These are phyloP conservation scores for Arenicola marina DNA, from an alignment of 2,888 invertebrate species.

Conservation along the genomic window DNA sequence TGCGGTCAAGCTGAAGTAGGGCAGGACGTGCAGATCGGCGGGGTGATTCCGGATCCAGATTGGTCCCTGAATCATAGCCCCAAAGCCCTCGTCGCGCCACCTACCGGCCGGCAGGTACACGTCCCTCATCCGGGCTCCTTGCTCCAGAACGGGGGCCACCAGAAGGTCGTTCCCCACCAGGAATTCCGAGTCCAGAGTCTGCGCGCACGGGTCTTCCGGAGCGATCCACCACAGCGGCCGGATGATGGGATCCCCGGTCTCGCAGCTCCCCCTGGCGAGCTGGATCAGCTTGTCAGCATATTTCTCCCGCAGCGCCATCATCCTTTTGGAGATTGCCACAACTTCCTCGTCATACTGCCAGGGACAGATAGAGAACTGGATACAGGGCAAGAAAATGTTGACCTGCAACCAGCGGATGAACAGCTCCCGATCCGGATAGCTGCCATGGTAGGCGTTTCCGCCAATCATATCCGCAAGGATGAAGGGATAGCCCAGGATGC, in stretches of 20 bases:
- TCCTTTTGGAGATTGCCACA: constrained; percentile 34
- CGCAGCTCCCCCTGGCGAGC: constrained; percentile 40
- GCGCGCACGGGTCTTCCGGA: constrained; percentile 75
- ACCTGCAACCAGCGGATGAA: constrained; percentile 76
- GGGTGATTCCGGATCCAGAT: no score
- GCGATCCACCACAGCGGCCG: constrained; percentile 88
- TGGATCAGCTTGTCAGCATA: constrained; percentile 37
- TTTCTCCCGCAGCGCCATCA: constrained; percentile 19
- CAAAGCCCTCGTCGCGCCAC: constrained; percentile 25
- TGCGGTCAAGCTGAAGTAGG: constrained; percentile 14
- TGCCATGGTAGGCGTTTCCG: constrained; percentile 65
- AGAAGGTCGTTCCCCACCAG: constrained; percentile 52
- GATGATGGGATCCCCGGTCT: constrained; percentile 76
- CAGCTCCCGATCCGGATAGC: constrained; percentile 48
- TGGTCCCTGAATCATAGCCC: no score
- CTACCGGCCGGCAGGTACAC: constrained; percentile 42
- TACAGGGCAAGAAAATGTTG: constrained; percentile 26
- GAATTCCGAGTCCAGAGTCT: constrained; percentile 74
- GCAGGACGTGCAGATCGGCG: constrained; percentile 15
- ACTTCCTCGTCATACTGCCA: constrained; percentile 79
- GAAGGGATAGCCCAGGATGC: constrained; percentile 87
- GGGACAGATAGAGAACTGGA: constrained; percentile 84
- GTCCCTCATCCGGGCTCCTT: constrained; percentile 42
- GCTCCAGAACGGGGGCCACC: constrained; percentile 56
- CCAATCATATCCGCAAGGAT: constrained; percentile 93